Base-by-base conservation (phyloP, 2,113 vertebrate genomes). In the Melanerpes formicivorus region DNA sequence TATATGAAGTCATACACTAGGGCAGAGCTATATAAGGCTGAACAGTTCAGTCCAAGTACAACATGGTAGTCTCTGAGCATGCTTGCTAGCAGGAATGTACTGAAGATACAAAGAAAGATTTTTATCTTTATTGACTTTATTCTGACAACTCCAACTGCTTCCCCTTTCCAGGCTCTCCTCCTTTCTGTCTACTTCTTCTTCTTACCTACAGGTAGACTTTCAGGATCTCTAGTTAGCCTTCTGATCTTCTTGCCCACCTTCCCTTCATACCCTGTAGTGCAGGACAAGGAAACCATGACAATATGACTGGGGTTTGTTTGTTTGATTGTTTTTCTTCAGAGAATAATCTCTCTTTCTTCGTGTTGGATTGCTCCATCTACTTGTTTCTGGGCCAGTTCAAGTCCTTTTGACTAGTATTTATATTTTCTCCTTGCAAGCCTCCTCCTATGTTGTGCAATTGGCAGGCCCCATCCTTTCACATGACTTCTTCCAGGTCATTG, bases 401-500 rank as follows among this genome's bases (percentile, higher is more conserved):
- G 26, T 48, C 2, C 2, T 40, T 87, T 72, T 42, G 66, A 70
- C 66, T 29, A 63, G 19, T 32, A 12, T 42, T 60, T 66, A 5
- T 80, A 59, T 91, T 91, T 90, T 55, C 65, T 62, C 26, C 55
- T 84, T 1, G 1, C 2, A 1, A 64, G 18, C 58, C 63, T 74
- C 78, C 46, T 94, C 72, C 55, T 59, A 23, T 2, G 46, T 66
- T 71, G 89, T 78, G 88, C 66, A 69, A 30, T 16, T 70, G 91
- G 67, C 69, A 40, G 37, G 69, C 80, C 66, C 79, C 71, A 65
- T 88, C 85, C 37, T 83, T 87, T 91, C 3, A 59, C 80, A 65
- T 3, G 27, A 48, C 85, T 93, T 79, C 94, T 96, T 95, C 89
- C 89, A 90, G 82, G 87, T 94, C 96, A 93, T 89, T 96, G 95